Percentiles rank a stretch among this genome's conserved stretches.
Evolutionary conservation across 2,113 vertebrate species (phyloP).

Genomic region (Clarias batrachus): DNA sequence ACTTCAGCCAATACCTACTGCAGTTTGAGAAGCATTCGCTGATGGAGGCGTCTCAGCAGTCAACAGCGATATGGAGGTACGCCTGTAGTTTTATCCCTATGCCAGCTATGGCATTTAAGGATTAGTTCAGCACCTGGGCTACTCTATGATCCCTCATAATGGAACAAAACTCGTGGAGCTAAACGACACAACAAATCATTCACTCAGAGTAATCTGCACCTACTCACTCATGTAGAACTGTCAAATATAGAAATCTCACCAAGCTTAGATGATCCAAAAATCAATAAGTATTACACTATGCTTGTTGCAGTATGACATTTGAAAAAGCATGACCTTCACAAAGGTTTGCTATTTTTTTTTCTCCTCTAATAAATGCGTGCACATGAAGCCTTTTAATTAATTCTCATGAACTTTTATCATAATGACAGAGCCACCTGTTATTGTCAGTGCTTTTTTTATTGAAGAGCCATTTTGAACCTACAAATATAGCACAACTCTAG

Average conservation of each 20-base stretch:
- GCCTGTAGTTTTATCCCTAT: slow-evolving; percentile 45
- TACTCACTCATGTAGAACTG: slow-evolving; percentile 18
- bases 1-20: slow-evolving; percentile 11
- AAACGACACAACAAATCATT: slow-evolving; percentile 30
- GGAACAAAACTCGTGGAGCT: slow-evolving; percentile 15
- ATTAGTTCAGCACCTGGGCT: slow-evolving; percentile 47
- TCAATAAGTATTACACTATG: slow-evolving; percentile 7
- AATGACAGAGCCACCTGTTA: slow-evolving; percentile 30
- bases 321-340: slow-evolving; percentile 8
- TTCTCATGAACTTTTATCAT: slow-evolving; percentile 21
- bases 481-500: slow-evolving; percentile 40
- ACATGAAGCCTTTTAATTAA: slow-evolving; percentile 32
- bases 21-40: slow-evolving; percentile 42
- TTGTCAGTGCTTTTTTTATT: slow-evolving; percentile 36
- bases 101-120: slow-evolving; percentile 42
- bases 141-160: slow-evolving; percentile 41
- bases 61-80: slow-evolving; percentile 28
- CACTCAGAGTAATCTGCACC: slow-evolving; percentile 33
- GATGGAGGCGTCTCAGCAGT: slow-evolving; percentile 29
- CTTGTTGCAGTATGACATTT: slow-evolving; percentile 18
- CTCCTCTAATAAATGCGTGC: neutral
- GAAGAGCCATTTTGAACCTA: slow-evolving; percentile 34
- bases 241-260: slow-evolving; percentile 12
- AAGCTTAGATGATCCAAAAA: slow-evolving; percentile 12
- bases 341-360: neutral